phyloP scores from a whole-genome alignment of 2,888 invertebrate species.

The Cephus rjabovi region DNA sequence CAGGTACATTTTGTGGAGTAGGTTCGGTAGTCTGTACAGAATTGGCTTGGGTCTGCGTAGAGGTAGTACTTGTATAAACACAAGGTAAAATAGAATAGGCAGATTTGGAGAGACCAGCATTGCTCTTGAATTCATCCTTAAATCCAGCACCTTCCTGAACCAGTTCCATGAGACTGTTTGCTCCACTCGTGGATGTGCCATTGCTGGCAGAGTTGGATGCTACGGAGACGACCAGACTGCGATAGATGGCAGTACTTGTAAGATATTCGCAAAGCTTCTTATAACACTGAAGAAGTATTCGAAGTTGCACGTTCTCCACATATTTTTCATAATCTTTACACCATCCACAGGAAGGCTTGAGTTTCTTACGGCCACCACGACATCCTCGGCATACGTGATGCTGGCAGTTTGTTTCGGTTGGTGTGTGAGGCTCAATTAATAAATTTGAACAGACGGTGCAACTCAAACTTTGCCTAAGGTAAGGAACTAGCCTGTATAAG shows the following conservation, averaged over 20 bases:
- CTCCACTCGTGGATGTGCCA: conserved; percentile 67
- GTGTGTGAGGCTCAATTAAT: conserved; percentile 84
- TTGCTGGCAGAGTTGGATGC: conserved; percentile 69
- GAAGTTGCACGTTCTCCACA: conserved; percentile 83
- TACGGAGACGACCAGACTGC: conserved; percentile 68
- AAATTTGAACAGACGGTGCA: conserved; percentile 91
- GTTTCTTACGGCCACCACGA: conserved; percentile 84
- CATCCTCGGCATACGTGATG: conserved; percentile 91
- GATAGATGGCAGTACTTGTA: conserved; percentile 79
- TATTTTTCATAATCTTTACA: conserved; percentile 88
- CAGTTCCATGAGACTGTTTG: conserved; percentile 76
- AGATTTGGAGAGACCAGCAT: conserved; percentile 79
- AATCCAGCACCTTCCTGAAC: conserved; percentile 85
- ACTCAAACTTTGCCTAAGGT: conserved; percentile 86
- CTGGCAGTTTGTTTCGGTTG: conserved; percentile 82
- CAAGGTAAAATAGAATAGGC: conserved; percentile 81
- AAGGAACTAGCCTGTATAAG: conserved; percentile 84
- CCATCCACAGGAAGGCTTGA: conserved; percentile 86
- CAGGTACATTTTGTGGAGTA: conserved; percentile 49
- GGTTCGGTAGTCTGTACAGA: conserved; percentile 45
- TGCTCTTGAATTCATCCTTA: conserved; percentile 80
- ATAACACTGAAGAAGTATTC: conserved; percentile 87
- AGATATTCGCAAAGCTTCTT: conserved; percentile 89
- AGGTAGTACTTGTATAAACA: conserved; percentile 76
- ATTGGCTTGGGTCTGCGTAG: conserved; percentile 67